Conservation (phyloP, 2,888 invertebrate species). For the Andricus curvator region DNA sequence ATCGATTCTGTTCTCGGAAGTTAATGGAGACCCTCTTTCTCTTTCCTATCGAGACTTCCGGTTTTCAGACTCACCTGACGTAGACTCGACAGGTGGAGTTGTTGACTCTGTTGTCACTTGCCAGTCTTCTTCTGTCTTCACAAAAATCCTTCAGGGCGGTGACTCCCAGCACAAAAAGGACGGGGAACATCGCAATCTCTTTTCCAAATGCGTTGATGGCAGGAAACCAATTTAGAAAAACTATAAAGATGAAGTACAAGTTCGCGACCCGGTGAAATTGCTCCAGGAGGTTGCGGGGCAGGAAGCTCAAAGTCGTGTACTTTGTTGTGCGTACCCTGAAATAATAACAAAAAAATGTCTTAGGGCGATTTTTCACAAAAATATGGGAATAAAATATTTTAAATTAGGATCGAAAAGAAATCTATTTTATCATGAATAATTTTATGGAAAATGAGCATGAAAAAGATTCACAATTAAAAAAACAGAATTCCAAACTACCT, state of each 20-base stretch:
- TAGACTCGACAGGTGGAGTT: slow-evolving; percentile 95
- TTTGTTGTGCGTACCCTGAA: slow-evolving; percentile 93
- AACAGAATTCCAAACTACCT: no score
- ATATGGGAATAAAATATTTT: not conserved
- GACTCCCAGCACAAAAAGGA: slow-evolving; percentile 95
- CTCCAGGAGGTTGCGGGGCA: slow-evolving; percentile 97
- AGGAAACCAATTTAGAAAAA: slow-evolving; percentile 97
- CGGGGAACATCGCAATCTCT: slow-evolving; percentile 96
- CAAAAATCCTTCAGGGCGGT: slow-evolving; percentile 97
- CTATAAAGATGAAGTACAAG: slow-evolving; percentile 98
- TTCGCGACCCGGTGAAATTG: slow-evolving; percentile 99
- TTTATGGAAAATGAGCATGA: no score
- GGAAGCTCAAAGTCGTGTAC: slow-evolving; percentile 94
- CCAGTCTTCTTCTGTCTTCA: slow-evolving; percentile 93
- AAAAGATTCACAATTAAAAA: no score
- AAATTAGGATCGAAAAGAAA: no score
- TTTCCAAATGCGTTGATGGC: slow-evolving; percentile 96
- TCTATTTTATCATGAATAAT: no score
- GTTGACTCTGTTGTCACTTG: slow-evolving; percentile 96
- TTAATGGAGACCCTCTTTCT: no score
- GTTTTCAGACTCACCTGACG: slow-evolving; percentile 85
- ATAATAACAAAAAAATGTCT: slow-evolving; percentile 27
- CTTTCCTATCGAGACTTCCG: not conserved
- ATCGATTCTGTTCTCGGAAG: no score
- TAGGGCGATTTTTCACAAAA: no score